These are phyloP conservation scores for Streptopelia turtur DNA, from an alignment of 2,797 vertebrate species.

Conservation along the genomic window DNA sequence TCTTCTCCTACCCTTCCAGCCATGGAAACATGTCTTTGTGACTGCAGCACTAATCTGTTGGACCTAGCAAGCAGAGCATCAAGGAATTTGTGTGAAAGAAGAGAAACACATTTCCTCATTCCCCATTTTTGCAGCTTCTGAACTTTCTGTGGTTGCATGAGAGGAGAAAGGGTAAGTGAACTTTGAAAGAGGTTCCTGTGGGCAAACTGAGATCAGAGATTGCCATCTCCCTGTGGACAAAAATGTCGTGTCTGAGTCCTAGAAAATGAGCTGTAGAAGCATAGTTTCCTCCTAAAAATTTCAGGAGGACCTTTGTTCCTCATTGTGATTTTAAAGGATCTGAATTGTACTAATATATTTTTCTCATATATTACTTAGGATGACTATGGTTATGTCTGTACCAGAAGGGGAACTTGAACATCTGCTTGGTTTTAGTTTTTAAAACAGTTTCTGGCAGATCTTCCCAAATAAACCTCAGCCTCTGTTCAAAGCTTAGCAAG, in stretches of 20 bases:
- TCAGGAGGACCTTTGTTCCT: background rate
- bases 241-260: background rate
- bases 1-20: background rate
- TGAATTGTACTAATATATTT: background rate
- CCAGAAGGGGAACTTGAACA: background rate
- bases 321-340: background rate
- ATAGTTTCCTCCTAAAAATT: background rate
- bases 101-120: background rate
- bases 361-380: background rate
- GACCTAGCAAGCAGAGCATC: background rate
- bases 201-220: background rate
- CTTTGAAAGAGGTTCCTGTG: background rate
- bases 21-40: background rate
- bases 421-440: background rate
- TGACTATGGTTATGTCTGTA: background rate
- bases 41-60: background rate
- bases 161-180: background rate
- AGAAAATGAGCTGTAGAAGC: background rate
- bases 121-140: background rate
- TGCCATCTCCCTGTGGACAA: background rate
- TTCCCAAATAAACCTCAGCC: background rate
- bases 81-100: background rate
- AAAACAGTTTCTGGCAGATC: background rate
- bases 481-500: background rate
- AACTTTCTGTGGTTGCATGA: background rate